Evolutionary conservation across 1,140 invertebrate genomes (phyloP).

Genomic region (Papilio glaucus): DNA sequence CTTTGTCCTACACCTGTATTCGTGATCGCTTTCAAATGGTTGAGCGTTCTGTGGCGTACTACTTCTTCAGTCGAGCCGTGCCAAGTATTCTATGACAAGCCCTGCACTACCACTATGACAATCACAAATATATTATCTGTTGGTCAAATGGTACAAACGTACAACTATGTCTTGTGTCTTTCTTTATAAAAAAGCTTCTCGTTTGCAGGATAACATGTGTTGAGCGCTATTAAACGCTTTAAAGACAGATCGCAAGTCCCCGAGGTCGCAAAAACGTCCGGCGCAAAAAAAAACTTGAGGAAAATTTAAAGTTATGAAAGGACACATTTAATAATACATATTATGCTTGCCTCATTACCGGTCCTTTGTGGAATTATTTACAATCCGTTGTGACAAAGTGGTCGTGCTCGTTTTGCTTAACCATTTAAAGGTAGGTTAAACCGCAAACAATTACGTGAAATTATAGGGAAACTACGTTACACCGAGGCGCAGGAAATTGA

Average conservation of each 20-base stretch:
- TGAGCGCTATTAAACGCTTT: neutral
- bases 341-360: slow-evolving; percentile 56
- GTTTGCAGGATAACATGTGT: slow-evolving; percentile 10
- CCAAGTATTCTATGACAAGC: neutral
- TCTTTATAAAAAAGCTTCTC: slow-evolving; percentile 1
- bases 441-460: slow-evolving; percentile 68
- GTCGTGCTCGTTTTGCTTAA: slow-evolving; percentile 59
- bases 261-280: slow-evolving; percentile 55
- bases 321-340: slow-evolving; percentile 64
- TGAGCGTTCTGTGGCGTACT: too few species aligned
- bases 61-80: too few species aligned
- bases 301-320: slow-evolving; percentile 58
- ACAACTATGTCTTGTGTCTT: neutral
- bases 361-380: slow-evolving; percentile 64
- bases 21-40: too few species aligned
- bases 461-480: slow-evolving; percentile 52
- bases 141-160: neutral
- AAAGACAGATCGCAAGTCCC: slow-evolving; percentile 36
- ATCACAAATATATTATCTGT: neutral
- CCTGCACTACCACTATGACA: neutral
- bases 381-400: slow-evolving; percentile 55
- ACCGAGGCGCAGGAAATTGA: slow-evolving; percentile 30
- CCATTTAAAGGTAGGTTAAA: slow-evolving; percentile 67
- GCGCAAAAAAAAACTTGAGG: slow-evolving; percentile 47
- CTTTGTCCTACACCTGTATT: too few species aligned